A percentile compares a stretch with the other conserved stretches of the same genome.
phyloP scores from a whole-genome alignment of 2,888 invertebrate genomes.

The Griposia aprilina region DNA sequence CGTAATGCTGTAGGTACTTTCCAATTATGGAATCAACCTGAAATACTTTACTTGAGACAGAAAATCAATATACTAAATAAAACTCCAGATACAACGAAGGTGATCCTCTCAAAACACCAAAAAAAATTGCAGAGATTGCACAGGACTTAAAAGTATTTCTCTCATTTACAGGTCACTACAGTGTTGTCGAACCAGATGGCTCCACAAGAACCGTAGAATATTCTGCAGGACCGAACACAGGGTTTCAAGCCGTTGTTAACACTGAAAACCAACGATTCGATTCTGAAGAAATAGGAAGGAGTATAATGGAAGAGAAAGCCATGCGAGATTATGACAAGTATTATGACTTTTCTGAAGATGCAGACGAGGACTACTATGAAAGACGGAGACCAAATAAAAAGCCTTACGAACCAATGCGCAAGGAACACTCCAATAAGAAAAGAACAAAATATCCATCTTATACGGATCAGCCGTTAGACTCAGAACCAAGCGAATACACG shows the following conservation, averaged over 20 bases:
- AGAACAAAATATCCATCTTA: conserved; percentile 76
- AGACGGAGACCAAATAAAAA: conserved; percentile 75
- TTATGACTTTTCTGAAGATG: conserved; percentile 82
- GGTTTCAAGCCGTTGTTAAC: conserved; percentile 91
- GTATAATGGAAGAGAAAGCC: conserved; percentile 79
- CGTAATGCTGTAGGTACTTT: no score
- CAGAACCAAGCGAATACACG: conserved; percentile 84
- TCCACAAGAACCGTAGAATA: conserved; percentile 91
- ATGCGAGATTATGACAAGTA: conserved; percentile 83
- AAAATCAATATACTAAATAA: background rate
- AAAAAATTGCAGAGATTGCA: background rate
- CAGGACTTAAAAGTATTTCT: background rate
- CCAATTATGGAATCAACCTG: background rate
- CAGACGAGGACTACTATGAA: conserved; percentile 78
- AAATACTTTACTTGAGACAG: background rate
- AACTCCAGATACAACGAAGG: background rate
- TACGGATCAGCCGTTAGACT: conserved; percentile 69
- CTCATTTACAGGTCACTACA: conserved; percentile 90
- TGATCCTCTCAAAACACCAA: background rate
- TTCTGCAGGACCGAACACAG: conserved; percentile 90
- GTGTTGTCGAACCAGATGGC: conserved; percentile 93
- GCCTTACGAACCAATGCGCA: conserved; percentile 75
- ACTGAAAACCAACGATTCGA: conserved; percentile 80
- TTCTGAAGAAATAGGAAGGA: conserved; percentile 64
- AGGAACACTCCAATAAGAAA: conserved; percentile 78